phyloP scores from a whole-genome alignment of 2,888 invertebrate species.

The Acanthacorydalis orientalis region DNA sequence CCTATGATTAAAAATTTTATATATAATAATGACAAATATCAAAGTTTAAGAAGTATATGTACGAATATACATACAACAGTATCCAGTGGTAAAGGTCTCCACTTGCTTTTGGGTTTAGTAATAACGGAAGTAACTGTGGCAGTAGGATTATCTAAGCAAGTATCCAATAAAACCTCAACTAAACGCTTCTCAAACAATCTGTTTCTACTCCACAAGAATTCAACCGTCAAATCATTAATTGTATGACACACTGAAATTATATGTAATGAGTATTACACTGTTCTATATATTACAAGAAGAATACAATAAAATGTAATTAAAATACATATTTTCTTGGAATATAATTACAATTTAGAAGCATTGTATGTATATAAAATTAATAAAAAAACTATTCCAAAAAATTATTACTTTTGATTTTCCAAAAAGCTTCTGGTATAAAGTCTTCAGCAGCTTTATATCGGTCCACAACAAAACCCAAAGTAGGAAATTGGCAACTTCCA shows the following conservation, averaged over 20 bases:
- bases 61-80: conserved; percentile 56
- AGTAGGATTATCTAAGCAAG: conserved; percentile 56
- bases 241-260: conserved; percentile 52
- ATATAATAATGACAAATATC: background rate
- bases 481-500: conserved; percentile 98
- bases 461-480: conserved; percentile 99
- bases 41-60: background rate
- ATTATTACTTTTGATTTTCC: conserved; percentile 71
- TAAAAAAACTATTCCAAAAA: background rate
- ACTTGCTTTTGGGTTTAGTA: conserved; percentile 85
- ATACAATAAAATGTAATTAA: conserved; percentile 8
- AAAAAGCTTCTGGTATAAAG: conserved; percentile 87
- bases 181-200: conserved; percentile 75
- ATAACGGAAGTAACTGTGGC: conserved; percentile 61
- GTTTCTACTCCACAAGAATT: conserved; percentile 76
- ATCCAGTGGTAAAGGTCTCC: conserved; percentile 89
- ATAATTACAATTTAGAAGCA: background rate
- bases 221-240: conserved; percentile 57
- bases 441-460: conserved; percentile 80
- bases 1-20: conserved; percentile 32
- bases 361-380: background rate
- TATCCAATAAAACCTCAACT: conserved; percentile 63
- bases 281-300: too few species aligned
- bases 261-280: background rate
- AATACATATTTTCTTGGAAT: conserved; percentile 1